A percentile compares a stretch with the other conserved stretches of the same genome.
Conservation (phyloP, 2,888 invertebrate genomes). For the Drymonia ruficornis region DNA sequence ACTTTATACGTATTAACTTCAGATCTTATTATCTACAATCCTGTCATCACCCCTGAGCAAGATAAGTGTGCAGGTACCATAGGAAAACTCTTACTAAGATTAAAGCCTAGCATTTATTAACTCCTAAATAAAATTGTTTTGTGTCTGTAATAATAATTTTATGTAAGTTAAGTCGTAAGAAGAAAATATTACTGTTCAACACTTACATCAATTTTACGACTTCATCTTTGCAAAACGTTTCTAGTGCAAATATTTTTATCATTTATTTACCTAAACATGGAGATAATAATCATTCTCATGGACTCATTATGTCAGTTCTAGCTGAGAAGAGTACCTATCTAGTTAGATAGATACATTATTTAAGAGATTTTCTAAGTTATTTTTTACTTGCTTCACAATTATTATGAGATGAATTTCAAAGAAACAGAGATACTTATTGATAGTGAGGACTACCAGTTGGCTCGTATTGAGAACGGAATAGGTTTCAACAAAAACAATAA, state of each 20-base stretch:
- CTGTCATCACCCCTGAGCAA: too few relatives aligned
- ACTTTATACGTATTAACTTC: too few relatives aligned
- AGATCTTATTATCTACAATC: too few relatives aligned
- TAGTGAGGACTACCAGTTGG: constrained; percentile 10
- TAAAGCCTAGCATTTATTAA: too few relatives aligned
- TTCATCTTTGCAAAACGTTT: constrained; percentile 5
- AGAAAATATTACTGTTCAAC: too few relatives aligned
- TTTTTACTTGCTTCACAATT: too few relatives aligned
- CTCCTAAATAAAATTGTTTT: too few relatives aligned
- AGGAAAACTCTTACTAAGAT: too few relatives aligned
- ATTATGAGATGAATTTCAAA: constrained; percentile 20
- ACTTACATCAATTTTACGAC: neutral
- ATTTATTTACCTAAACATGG: constrained; percentile 24
- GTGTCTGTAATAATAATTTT: too few relatives aligned
- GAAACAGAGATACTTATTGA: constrained; percentile 22
- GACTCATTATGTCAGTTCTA: constrained; percentile 24
- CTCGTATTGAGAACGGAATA: constrained; percentile 19
- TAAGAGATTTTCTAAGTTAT: neutral
- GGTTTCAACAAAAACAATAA: constrained; percentile 8
- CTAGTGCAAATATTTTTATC: constrained; percentile 33
- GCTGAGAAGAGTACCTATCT: constrained; percentile 20
- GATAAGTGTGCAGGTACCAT: too few relatives aligned
- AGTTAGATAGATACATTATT: constrained; percentile 18
- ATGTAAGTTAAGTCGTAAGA: too few relatives aligned
- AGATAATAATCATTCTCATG: constrained; percentile 16